These are phyloP conservation scores for Micromussa lordhowensis DNA, from an alignment of 92 coral and sea anemone species.

Conservation along the genomic window DNA sequence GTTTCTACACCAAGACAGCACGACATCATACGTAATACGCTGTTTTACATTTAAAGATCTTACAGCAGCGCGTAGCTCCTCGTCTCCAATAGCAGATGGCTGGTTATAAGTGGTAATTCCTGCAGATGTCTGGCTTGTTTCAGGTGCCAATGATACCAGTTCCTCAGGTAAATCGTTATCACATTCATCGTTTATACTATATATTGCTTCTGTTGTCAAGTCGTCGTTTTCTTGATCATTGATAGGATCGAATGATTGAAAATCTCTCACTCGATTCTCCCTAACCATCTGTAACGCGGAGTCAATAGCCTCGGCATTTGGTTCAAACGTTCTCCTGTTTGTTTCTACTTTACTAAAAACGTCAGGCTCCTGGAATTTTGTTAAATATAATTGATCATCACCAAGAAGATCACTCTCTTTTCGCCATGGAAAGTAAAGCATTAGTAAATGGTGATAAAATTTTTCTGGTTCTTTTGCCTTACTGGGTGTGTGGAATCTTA, in stretches of 20 bases:
- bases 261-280: neutral
- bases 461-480: neutral
- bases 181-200: neutral
- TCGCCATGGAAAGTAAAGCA: no score
- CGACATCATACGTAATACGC: constrained; percentile 1
- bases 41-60: constrained; percentile 68
- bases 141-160: constrained; percentile 25
- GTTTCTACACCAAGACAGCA: constrained; percentile 61
- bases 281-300: neutral
- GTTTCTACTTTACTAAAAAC: neutral
- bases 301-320: neutral
- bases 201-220: neutral
- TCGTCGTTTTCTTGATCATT: constrained; percentile 7
- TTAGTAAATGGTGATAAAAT: no score
- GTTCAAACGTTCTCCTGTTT: constrained; percentile 2
- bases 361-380: neutral
- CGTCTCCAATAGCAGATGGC: constrained; percentile 76
- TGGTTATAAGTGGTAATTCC: constrained; percentile 50
- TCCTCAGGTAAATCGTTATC: constrained; percentile 58
- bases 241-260: neutral
- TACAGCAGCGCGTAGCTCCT: constrained; percentile 60
- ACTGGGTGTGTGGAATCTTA: neutral
- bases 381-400: neutral
- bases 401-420: neutral
- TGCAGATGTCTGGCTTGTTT: constrained; percentile 17